Evolutionary conservation across 1,140 invertebrate genomes (phyloP), one percentile per base, ranked within the genome.

Genomic region (Teleopsis dalmanni): DNA sequence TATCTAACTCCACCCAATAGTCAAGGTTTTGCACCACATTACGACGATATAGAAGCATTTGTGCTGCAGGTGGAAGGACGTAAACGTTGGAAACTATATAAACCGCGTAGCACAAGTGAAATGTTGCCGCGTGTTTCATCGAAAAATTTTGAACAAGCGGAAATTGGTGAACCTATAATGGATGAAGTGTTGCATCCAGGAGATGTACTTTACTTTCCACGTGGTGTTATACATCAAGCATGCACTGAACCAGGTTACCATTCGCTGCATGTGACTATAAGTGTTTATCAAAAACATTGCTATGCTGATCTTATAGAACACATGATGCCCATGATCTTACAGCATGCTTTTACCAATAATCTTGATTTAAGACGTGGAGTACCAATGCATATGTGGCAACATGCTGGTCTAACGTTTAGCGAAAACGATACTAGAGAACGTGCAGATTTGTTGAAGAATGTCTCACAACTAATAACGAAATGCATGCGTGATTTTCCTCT

Each of bases 31-130:
- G 95, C 95, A 3, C 95, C 95, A 1, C 95, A 98, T 74, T 98
- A 87, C 73, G 95, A 99, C 76, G 95, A 99, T 62, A 98, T 98
- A 57, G 96, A 99, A 76, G 95, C 95, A 13, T 98, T 99, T 71
- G 83, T 99, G 47, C 63, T 99, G 31, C 96, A 99, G 75, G 71
- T 97, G 7, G 95, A 98, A 76, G 96, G 96, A 0, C 85, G 85
- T 58, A 98, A 99, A 73, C 78, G 84, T 51, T 99, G 95, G 95
- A 84, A 82, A 58, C 67, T 99, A 4, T 98, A 98, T 67, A 79
- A 79, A 53, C 88, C 92, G 22, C 72, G 75, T 69, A 11, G 29
- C 3, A 26, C 41, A 3, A 11, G 72, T 13, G 88, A 94, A 69
- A 70, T 76, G 6, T 72, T 96, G 11, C 81, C 92, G 27, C 76